Evolutionary conservation across 2,888 invertebrate genomes (phyloP), one percentile per base, ranked within the genome.

Genomic region (Lamproptera curius): DNA sequence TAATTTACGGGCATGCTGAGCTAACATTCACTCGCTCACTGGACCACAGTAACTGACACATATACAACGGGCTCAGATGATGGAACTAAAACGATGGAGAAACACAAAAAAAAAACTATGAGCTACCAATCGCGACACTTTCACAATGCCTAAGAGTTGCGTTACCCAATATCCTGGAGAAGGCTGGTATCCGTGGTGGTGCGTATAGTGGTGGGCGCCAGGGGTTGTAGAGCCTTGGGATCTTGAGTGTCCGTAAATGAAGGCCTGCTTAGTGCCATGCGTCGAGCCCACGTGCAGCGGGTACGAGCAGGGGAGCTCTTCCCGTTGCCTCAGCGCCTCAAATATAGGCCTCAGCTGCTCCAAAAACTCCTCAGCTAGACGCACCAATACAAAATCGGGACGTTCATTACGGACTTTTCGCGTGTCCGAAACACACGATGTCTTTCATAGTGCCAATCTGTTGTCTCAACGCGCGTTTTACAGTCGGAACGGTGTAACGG

Each of bases 271-370:
- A 71, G 88, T 88, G 89, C 90, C 81, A 87, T 91, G 84, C 83
- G 91, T 86, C 74, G 91, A 84, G 79, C 92, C 92, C 91, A 95
- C 94, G 89, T 95, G 95, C 85, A 95, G 93, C 73, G 95, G 95
- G 89, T 95, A 96, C 75, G 95, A 95, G 89, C 95, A 95, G 78
- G 95, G 95, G 70, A 95, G 92, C 88, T 95, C 95, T 89, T 96
- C 95, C 82, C 94, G 94, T 84, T 95, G 95, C 79, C 96, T 92
- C 81, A 96, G 92, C 88, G 94, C 94, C 90, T 96, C 96, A 92
- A 97, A 96, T 89, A 97, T 96, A 77, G 96, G 96, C 94, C 93
- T 95, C 93, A 97, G 91, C 91, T 96, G 95, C 90, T 93, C 95
- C 93, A 97, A 92, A 91, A 96, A 95, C 91, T 96, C 96, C 90